Evolutionary conservation across 1,140 invertebrate species (phyloP).

Genomic region (Caerostris extrusa): DNA sequence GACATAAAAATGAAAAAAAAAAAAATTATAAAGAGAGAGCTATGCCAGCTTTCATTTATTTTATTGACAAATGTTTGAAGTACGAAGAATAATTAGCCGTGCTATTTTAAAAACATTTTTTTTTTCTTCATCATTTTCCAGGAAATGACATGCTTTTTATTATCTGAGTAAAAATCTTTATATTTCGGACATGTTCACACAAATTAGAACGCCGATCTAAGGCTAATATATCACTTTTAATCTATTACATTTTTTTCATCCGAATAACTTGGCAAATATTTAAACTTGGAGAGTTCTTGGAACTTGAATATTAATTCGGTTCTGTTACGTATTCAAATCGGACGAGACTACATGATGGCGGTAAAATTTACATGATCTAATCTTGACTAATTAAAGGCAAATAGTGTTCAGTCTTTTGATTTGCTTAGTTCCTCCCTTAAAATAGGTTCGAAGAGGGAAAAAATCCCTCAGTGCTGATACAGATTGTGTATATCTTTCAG

Average conservation of each 20-base stretch:
- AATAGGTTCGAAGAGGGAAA: neutral
- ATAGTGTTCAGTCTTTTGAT: neutral
- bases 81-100: neutral
- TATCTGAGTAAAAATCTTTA: neutral
- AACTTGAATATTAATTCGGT: slow-evolving; percentile 41
- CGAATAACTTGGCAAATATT: slow-evolving; percentile 29
- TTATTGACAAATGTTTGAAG: slow-evolving; percentile 18
- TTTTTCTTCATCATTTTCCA: neutral
- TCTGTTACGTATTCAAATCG: neutral
- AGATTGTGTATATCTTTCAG: neutral
- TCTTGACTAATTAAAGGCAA: slow-evolving; percentile 50
- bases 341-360: neutral
- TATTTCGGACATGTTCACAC: neutral
- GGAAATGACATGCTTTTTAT: slow-evolving; percentile 25
- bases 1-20: neutral
- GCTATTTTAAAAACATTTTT: neutral
- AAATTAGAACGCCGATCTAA: slow-evolving; percentile 28
- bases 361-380: neutral
- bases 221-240: neutral
- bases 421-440: neutral
- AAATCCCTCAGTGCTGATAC: neutral
- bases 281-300: neutral
- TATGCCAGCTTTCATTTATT: neutral
- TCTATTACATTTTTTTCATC: neutral
- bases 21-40: no score